phyloP scores from a whole-genome alignment of 1,140 invertebrate genomes.

The Druon quercuslanigerum region DNA sequence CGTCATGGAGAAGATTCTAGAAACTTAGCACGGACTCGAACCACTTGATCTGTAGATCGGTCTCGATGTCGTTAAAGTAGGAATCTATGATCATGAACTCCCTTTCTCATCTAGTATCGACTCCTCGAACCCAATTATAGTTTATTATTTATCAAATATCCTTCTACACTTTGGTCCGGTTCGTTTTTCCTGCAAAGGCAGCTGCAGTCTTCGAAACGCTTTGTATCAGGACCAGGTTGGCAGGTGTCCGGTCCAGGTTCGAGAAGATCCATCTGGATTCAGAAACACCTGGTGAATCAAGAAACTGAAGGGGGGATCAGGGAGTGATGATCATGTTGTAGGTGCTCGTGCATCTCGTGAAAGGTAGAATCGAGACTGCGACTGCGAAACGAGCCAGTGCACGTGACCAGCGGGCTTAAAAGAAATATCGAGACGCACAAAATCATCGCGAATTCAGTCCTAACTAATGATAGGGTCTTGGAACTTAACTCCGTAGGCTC shows the following conservation, averaged over 20 bases:
- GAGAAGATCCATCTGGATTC: constrained; percentile 60
- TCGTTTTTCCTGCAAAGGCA: not conserved
- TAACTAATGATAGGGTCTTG: constrained; percentile 57
- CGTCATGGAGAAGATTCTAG: no score
- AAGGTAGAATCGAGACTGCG: constrained; percentile 47
- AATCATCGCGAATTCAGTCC: constrained; percentile 23
- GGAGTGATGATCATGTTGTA: constrained; percentile 12
- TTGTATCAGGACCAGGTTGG: constrained; percentile 61
- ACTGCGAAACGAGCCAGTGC: constrained; percentile 46
- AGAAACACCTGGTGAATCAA: constrained; percentile 46
- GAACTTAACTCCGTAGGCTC: no score
- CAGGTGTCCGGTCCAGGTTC: constrained; percentile 57
- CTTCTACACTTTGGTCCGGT: not conserved
- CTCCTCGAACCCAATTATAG: no score
- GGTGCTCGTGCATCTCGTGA: constrained; percentile 44
- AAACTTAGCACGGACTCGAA: no score
- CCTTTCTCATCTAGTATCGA: no score
- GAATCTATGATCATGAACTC: no score
- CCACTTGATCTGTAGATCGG: no score
- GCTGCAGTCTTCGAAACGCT: constrained; percentile 39
- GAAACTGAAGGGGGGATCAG: not conserved
- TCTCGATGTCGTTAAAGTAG: no score
- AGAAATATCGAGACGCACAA: constrained; percentile 50
- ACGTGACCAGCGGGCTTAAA: constrained; percentile 57
- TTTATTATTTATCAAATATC: not conserved